These are phyloP conservation scores for Apteryx mantelli DNA, from an alignment of 2,113 vertebrate genomes.

Conservation along the genomic window DNA sequence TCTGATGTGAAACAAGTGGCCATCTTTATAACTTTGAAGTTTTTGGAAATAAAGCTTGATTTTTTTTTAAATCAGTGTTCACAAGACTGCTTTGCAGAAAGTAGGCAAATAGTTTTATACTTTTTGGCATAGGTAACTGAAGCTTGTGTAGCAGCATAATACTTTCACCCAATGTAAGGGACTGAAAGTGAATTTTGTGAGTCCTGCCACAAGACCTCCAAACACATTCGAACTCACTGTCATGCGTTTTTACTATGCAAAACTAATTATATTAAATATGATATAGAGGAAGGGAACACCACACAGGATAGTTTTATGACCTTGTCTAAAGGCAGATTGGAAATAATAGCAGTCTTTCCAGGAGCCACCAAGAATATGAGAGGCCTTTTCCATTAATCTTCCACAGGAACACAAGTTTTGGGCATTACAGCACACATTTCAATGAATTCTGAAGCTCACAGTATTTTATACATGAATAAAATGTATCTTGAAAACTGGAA, in stretches of 20 bases:
- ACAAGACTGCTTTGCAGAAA: neutral
- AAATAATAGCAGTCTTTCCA: neutral
- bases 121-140: neutral
- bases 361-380: neutral
- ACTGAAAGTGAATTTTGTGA: neutral
- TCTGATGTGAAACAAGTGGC: neutral
- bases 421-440: fast-evolving
- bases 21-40: neutral
- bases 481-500: neutral
- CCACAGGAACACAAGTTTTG: neutral
- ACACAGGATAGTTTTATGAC: neutral
- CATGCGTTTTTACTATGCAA: neutral
- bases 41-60: neutral
- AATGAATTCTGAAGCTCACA: neutral
- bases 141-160: neutral
- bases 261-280: neutral
- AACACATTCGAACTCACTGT: neutral
- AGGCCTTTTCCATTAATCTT: neutral
- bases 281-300: neutral
- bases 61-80: neutral
- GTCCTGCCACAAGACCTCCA: neutral
- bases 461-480: neutral
- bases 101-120: neutral
- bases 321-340: neutral
- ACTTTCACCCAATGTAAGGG: neutral